Evolutionary conservation across 2,797 vertebrate species (phyloP), one percentile per base, ranked within the genome.

Genomic region (Lagocephalus sceleratus): DNA sequence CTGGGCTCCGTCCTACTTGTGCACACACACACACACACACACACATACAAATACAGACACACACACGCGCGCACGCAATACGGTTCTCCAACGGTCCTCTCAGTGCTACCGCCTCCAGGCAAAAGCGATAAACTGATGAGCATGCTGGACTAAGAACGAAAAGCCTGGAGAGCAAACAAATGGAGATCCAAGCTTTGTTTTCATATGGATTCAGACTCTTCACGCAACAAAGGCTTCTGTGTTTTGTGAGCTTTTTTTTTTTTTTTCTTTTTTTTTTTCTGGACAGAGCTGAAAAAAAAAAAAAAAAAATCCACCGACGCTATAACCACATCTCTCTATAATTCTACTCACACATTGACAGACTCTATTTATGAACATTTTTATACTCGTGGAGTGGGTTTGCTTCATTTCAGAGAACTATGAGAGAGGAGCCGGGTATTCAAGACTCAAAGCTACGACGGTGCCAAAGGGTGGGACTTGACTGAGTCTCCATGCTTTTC

Each of bases 361-460:
- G 86, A 88, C 79, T 84, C 78, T 92, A 91, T 92, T 92, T 91
- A 91, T 91, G 78, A 83, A 88, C 73, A 38, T 82, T 78, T 82
- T 85, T 83, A 57, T 77, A 83, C 76, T 77, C 68, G 62, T 57
- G 32, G 81, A 87, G 79, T 85, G 81, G 79, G 70, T 82, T 85
- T 85, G 72, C 68, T 74, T 77, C 80, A 65, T 74, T 83, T 67
- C 64, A 40, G 60, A 66, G 54, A 76, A 54, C 40, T 63, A 67
- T 32, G 65, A 75, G 62, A 60, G 63, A 60, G 71, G 69, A 81
- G 65, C 73, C 71, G 48, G 69, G 65, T 62, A 32, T 79, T 77
- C 71, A 70, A 68, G 60, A 64, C 17, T 79, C 82, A 79, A 87
- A 78, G 84, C 87, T 85, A 78, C 89, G 78, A 88, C 76, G 76